phyloP scores from a whole-genome alignment of 1,140 invertebrate species.

The Octopus bimaculoides region DNA sequence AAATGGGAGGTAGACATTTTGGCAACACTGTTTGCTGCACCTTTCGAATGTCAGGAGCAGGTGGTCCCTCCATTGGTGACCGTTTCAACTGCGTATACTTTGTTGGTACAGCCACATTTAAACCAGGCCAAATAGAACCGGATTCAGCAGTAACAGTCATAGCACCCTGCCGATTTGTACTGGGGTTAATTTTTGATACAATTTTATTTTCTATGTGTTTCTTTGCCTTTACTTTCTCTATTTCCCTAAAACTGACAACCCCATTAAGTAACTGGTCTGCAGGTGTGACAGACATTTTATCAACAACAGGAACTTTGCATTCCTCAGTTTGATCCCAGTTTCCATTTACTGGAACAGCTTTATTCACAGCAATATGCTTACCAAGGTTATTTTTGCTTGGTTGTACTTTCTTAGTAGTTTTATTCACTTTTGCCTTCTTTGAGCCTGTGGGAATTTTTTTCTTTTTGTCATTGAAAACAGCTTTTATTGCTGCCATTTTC shows the following conservation, averaged over 20 bases:
- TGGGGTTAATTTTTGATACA: not conserved
- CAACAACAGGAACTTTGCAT: no score
- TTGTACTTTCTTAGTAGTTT: not conserved
- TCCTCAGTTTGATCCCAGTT: no score
- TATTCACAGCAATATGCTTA: no score
- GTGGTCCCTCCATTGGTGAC: not conserved
- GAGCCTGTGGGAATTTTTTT: not conserved
- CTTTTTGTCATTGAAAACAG: not conserved
- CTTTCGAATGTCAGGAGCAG: not conserved
- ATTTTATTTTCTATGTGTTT: slow-evolving; percentile 3
- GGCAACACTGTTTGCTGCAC: no score
- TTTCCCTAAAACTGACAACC: not conserved
- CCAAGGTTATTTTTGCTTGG: no score
- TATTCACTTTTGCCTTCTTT: not conserved
- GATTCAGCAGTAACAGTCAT: not conserved
- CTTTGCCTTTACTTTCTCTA: not conserved
- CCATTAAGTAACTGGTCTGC: not conserved
- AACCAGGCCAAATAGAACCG: not conserved
- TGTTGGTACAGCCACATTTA: not conserved
- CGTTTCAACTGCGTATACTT: not conserved
- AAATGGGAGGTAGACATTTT: no score
- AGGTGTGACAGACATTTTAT: not conserved
- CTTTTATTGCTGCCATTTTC: not conserved
- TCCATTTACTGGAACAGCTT: no score
- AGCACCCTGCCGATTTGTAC: not conserved